Percentiles rank a stretch among this genome's conserved stretches.
phyloP scores from a whole-genome alignment of 2,797 vertebrate species.

The Phaenicophaeus curvirostris region DNA sequence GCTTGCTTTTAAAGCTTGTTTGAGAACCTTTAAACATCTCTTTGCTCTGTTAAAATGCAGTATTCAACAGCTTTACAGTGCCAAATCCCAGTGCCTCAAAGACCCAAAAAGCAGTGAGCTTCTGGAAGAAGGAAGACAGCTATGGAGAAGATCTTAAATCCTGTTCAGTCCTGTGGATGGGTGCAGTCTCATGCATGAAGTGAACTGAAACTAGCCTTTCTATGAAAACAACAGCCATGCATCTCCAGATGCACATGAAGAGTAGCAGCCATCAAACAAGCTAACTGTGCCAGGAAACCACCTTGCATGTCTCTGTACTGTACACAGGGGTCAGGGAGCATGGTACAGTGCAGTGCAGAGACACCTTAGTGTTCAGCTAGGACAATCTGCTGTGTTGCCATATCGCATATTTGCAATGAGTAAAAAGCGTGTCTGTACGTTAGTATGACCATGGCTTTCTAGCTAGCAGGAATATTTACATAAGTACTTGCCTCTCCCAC shows the following conservation, averaged over 20 bases:
- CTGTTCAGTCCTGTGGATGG: background rate
- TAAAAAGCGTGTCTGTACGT: background rate
- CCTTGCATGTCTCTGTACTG: background rate
- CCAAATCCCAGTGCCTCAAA: background rate
- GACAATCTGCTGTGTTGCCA: background rate
- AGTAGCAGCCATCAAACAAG: background rate
- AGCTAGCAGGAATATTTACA: background rate
- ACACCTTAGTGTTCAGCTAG: background rate
- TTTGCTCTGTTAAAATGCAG: slow-evolving; percentile 44
- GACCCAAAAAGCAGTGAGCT: background rate
- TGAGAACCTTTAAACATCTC: slow-evolving; percentile 21
- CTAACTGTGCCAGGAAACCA: background rate
- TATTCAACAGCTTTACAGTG: slow-evolving; percentile 7
- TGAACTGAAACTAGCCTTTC: background rate
- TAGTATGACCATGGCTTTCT: background rate
- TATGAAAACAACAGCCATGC: background rate
- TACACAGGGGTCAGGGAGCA: background rate
- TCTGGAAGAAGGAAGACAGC: background rate
- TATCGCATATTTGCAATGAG: background rate
- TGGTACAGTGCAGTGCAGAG: background rate
- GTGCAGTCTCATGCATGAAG: background rate
- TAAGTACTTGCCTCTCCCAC: background rate
- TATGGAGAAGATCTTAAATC: slow-evolving; percentile 2
- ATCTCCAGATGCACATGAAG: background rate
- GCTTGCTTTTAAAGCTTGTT: slow-evolving; percentile 10